Base-by-base conservation (phyloP, 2,797 vertebrate species). In the Merluccius polli region DNA sequence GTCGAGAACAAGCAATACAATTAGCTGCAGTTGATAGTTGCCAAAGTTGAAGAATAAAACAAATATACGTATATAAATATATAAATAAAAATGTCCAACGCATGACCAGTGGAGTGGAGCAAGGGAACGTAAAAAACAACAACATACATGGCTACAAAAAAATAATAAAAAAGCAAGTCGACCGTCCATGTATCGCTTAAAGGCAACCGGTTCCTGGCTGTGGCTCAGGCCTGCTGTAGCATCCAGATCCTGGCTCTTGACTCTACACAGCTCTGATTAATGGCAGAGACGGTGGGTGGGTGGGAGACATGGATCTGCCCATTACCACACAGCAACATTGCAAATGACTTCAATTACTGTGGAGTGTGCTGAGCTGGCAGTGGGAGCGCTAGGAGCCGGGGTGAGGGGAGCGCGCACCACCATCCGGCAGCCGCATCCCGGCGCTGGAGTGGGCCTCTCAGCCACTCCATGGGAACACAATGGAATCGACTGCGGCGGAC, bases 291-390 rank as follows among this genome's bases (percentile, higher is more conserved):
- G 86, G 92, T 93, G 91, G 93, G 93, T 94, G 93, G 93, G 94
- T 94, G 94, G 93, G 92, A 92, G 92, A 92, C 90, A 92, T 91
- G 88, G 90, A 93, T 91, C 91, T 93, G 92, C 89, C 92, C 92
- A 95, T 95, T 94, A 95, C 93, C 88, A 93, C 92, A 93, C 91
- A 89, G 90, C 92, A 93, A 92, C 91, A 93, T 92, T 93, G 93
- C 93, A 94, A 95, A 95, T 94, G 92, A 92, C 91, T 95, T 94
- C 93, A 94, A 95, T 95, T 95, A 95, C 92, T 88, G 88, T 84
- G 81, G 88, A 91, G 89, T 91, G 90, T 95, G 94, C 94, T 95
- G 94, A 95, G 93, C 90, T 90, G 89, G 92, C 92, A 93, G 87
- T 91, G 87, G 90, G 83, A 86, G 84, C 86, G 84, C 86, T 78